Evolutionary conservation across 2,797 vertebrate species (phyloP), one percentile per base, ranked within the genome.

Genomic region (Apogon hyalosoma): DNA sequence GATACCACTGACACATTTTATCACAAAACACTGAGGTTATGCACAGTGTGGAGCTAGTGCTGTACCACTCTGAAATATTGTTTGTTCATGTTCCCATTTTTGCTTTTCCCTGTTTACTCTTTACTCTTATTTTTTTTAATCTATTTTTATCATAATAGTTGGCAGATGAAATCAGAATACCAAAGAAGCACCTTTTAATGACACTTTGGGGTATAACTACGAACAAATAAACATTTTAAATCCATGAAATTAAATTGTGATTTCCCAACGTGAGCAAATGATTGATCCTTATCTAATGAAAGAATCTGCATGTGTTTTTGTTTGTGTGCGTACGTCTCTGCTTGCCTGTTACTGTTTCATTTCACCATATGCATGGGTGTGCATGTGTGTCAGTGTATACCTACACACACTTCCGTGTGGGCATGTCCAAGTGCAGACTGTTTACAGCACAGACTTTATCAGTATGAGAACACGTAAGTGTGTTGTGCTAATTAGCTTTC

Each of bases 401-500:
- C 5, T 28, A 28, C 24, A 28, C 24, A 28, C 5, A 6, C 24
- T 28, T 28, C 24, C 24, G 61, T 80, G 87, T 86, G 76, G 40
- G 82, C 76, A 80, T 79, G 75, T 86, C 76, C 85, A 70, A 85
- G 75, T 83, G 67, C 65, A 75, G 71, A 63, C 80, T 87, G 80
- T 80, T 84, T 85, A 80, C 79, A 69, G 73, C 63, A 3, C 31
- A 53, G 77, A 90, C 87, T 81, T 85, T 83, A 85, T 82, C 80
- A 77, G 80, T 89, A 77, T 83, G 82, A 88, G 87, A 75, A 79
- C 87, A 86, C 80, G 80, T 89, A 90, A 88, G 89, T 93, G 86
- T 86, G 82, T 86, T 83, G 86, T 82, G 89, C 90, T 93, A 94
- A 94, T 94, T 94, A 93, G 89, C 91, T 92, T 89, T 91, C 90